Percentiles rank a stretch among this genome's conserved stretches.
Conservation (phyloP, 2,113 vertebrate genomes). For the Anarrhichthys ocellatus region DNA sequence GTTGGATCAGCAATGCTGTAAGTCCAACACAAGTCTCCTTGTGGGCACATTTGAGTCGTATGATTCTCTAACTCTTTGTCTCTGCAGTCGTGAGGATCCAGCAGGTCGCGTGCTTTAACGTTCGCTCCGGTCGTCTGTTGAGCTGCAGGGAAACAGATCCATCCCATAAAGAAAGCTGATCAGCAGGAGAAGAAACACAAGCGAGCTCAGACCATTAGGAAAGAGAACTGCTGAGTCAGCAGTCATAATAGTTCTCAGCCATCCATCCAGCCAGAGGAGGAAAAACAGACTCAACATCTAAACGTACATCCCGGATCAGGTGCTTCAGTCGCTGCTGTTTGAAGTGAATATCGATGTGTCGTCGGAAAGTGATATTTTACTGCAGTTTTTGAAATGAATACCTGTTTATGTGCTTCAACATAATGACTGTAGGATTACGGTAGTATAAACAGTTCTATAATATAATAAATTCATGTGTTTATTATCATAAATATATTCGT, state of each 20-base stretch:
- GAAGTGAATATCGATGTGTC: not conserved
- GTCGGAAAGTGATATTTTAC: not conserved
- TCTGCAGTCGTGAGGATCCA: slow-evolving; percentile 26
- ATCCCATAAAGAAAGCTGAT: slow-evolving; percentile 44
- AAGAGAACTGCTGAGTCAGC: slow-evolving; percentile 18
- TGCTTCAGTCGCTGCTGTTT: not conserved
- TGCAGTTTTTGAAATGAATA: not conserved
- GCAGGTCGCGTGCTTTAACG: slow-evolving; percentile 5
- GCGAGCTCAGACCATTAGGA: not conserved
- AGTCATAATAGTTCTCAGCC: not conserved
- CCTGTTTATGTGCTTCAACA: not conserved
- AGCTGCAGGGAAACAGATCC: slow-evolving; percentile 54
- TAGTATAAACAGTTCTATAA: no score
- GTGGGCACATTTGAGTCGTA: not conserved
- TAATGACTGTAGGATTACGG: not conserved
- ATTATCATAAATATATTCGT: no score
- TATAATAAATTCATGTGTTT: no score
- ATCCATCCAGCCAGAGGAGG: not conserved
- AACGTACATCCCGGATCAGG: not conserved
- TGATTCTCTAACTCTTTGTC: slow-evolving; percentile 4
- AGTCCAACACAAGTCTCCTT: no score
- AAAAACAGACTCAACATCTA: not conserved
- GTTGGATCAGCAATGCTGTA: no score
- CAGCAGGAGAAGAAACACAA: slow-evolving; percentile 25
- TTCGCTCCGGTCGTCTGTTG: not conserved